Percentiles rank a stretch among this genome's conserved stretches.
Conservation (phyloP, 64 coral and sea anemone species). For the Catalaphyllia jardinei region DNA sequence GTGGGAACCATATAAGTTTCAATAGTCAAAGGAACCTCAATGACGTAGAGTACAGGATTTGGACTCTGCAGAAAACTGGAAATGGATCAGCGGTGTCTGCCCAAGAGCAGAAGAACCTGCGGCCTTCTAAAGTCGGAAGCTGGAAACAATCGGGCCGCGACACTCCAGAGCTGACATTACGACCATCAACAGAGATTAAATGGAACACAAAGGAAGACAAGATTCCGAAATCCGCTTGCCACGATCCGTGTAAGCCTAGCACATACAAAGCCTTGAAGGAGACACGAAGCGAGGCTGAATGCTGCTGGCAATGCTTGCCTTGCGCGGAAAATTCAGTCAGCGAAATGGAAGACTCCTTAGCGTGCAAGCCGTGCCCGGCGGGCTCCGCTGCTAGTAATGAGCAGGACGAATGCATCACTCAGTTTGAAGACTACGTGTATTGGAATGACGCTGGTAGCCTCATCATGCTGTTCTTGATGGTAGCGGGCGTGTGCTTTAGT, state of each 20-base stretch:
- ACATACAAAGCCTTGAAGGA: constrained; percentile 43
- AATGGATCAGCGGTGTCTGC: constrained; percentile 55
- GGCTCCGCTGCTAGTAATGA: constrained; percentile 51
- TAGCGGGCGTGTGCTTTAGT: constrained; percentile 74
- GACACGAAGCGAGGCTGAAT: constrained; percentile 30
- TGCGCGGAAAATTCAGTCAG: constrained; percentile 63
- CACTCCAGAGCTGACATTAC: constrained; percentile 37
- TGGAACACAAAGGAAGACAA: constrained; percentile 61
- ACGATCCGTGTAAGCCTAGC: constrained; percentile 58
- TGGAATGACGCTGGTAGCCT: constrained; percentile 87
- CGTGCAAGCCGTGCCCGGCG: constrained; percentile 60
- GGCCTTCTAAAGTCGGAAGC: constrained; percentile 51
- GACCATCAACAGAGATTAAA: constrained; percentile 23
- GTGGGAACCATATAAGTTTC: constrained; percentile 64
- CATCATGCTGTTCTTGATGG: constrained; percentile 87
- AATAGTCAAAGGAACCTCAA: constrained; percentile 49
- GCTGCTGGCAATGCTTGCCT: constrained; percentile 85
- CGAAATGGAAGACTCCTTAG: constrained; percentile 44
- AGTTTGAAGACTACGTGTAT: constrained; percentile 87
- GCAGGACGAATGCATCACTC: constrained; percentile 69
- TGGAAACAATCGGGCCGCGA: constrained; percentile 51
- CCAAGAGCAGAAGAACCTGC: constrained; percentile 45
- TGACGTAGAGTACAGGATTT: constrained; percentile 36
- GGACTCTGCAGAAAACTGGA: constrained; percentile 1
- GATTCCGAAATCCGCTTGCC: constrained; percentile 65